A percentile compares a stretch with the other conserved stretches of the same genome.
Conservation (phyloP, 1,140 invertebrate species). For the Danaus plexippus region DNA sequence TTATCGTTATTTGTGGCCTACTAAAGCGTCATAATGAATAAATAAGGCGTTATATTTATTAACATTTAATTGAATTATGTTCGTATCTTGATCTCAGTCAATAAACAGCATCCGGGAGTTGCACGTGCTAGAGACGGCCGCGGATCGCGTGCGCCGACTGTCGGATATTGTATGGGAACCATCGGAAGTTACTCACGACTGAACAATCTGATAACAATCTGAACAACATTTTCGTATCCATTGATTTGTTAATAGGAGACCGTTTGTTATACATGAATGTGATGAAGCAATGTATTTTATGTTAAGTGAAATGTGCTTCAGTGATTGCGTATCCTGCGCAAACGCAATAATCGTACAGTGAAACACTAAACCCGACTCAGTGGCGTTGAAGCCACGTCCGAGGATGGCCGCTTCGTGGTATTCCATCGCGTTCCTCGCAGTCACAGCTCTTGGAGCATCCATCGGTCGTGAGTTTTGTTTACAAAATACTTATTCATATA, state of each 20-base stretch:
- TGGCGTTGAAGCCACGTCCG: conserved; percentile 49
- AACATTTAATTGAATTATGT: no score
- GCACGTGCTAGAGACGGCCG: no score
- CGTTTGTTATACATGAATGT: not conserved
- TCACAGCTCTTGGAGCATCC: conserved; percentile 52
- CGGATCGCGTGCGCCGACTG: conserved; percentile 1
- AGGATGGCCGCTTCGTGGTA: conserved; percentile 57
- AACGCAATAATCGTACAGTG: conserved; percentile 46
- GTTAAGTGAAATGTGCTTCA: conserved; percentile 7
- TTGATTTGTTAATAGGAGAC: no score
- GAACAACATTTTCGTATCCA: no score
- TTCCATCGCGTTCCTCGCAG: conserved; percentile 45
- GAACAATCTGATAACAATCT: conserved; percentile 5
- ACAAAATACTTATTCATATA: conserved; percentile 5
- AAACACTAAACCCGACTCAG: conserved; percentile 56
- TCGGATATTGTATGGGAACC: conserved; percentile 11
- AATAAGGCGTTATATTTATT: no score
- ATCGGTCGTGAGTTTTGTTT: conserved; percentile 51
- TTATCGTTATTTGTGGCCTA: no score
- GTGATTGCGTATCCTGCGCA: conserved; percentile 38
- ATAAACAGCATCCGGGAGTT: no score
- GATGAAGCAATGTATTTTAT: conserved; percentile 10
- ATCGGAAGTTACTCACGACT: conserved; percentile 18
- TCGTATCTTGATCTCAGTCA: no score
- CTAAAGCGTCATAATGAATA: no score